These are phyloP conservation scores for Elachura formosa DNA, from an alignment of 2,113 vertebrate genomes.

Conservation along the genomic window DNA sequence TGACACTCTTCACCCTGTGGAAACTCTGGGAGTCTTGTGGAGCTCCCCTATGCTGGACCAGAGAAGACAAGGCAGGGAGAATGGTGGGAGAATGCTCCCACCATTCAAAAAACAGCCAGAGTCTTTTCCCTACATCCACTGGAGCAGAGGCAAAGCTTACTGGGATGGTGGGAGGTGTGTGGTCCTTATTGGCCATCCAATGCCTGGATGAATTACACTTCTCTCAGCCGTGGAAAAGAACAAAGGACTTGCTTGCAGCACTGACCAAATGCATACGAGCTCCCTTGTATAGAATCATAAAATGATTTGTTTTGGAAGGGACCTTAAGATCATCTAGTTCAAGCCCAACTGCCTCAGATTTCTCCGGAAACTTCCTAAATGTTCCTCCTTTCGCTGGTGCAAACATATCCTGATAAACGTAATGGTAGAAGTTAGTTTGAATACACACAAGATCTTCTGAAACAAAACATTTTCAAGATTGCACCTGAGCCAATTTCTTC, in stretches of 20 bases:
- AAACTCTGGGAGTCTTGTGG: accelerated
- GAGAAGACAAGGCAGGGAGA: neutral
- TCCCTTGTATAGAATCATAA: neutral
- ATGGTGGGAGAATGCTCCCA: neutral
- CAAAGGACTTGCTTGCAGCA: neutral
- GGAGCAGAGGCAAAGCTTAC: neutral
- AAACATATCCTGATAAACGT: neutral
- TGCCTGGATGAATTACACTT: accelerated
- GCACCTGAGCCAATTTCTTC: neutral
- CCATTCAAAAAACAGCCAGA: accelerated
- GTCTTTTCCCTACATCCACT: accelerated
- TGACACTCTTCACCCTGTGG: neutral
- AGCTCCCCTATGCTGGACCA: accelerated
- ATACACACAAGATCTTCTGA: neutral
- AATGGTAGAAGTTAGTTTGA: neutral
- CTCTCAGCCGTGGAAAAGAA: neutral
- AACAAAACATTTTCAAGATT: neutral
- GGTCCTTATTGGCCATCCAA: accelerated
- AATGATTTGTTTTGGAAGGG: neutral
- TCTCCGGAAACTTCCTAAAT: neutral
- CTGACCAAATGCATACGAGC: neutral
- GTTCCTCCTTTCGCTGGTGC: neutral
- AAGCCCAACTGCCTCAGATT: neutral
- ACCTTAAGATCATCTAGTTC: neutral
- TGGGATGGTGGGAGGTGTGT: neutral